phyloP scores from a whole-genome alignment of 2,797 vertebrate species.

The Pangasius djambal region DNA sequence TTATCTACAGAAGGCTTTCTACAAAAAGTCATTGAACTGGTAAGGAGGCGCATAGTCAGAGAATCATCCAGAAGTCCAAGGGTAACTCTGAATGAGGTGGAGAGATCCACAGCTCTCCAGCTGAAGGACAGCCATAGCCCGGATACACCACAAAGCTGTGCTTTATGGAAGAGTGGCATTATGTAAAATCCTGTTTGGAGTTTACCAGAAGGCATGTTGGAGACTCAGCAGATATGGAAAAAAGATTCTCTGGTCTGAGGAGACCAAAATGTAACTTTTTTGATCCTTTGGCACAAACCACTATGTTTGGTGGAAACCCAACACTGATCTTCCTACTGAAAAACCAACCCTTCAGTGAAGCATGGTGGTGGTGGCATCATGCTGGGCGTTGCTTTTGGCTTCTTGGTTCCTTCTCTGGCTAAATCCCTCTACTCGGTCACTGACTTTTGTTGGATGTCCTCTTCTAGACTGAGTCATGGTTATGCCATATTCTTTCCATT shows the following conservation, averaged over 20 bases:
- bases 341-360: not conserved
- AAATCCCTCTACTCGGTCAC: not conserved
- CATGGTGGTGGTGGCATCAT: not conserved
- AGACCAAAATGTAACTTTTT: not conserved
- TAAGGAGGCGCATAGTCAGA: not conserved
- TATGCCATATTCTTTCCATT: constrained; percentile 1
- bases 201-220: not conserved
- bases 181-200: not conserved
- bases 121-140: not conserved
- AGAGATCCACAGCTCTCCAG: not conserved
- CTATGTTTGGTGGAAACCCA: not conserved
- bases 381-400: not conserved
- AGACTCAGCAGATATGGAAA: not conserved
- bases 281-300: not conserved
- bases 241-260: not conserved
- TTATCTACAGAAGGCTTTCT: not conserved
- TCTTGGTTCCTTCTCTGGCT: constrained; percentile 1
- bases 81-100: not conserved
- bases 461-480: not conserved
- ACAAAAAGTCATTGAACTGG: not conserved
- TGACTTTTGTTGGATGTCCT: not conserved
- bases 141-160: not conserved
- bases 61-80: not conserved
- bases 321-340: not conserved
- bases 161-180: not conserved